These are phyloP conservation scores for Mizuhopecten yessoensis DNA, from an alignment of 1,140 invertebrate species.

Conservation along the genomic window DNA sequence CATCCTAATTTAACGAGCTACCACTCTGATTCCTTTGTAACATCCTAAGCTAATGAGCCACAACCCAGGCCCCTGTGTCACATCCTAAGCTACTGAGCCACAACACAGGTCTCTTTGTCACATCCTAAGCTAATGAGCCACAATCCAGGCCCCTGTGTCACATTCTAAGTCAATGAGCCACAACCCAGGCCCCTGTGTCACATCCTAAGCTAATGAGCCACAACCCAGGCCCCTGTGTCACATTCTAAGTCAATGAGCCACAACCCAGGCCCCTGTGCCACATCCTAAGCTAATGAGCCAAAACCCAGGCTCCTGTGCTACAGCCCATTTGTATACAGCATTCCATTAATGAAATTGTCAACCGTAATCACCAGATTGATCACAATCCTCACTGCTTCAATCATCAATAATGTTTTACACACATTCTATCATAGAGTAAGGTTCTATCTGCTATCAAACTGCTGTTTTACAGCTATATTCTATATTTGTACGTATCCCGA, in stretches of 20 bases:
- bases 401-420: neutral
- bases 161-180: no score
- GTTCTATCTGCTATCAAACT: neutral
- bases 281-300: no score
- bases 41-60: neutral
- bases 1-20: no score
- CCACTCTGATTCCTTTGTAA: neutral
- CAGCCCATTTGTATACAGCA: conserved; percentile 1
- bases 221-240: neutral
- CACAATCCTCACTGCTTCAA: neutral
- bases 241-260: no score
- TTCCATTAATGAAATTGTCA: neutral
- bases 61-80: neutral
- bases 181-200: neutral
- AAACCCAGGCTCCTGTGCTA: neutral
- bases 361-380: neutral
- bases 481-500: neutral
- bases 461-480: neutral
- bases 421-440: neutral
- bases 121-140: no score
- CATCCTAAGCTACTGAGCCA: no score
- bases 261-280: neutral
- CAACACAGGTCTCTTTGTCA: no score
- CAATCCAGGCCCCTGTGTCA: neutral
- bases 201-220: no score